Conservation (phyloP, 2,888 invertebrate species). For the Stomorhina lunata region DNA sequence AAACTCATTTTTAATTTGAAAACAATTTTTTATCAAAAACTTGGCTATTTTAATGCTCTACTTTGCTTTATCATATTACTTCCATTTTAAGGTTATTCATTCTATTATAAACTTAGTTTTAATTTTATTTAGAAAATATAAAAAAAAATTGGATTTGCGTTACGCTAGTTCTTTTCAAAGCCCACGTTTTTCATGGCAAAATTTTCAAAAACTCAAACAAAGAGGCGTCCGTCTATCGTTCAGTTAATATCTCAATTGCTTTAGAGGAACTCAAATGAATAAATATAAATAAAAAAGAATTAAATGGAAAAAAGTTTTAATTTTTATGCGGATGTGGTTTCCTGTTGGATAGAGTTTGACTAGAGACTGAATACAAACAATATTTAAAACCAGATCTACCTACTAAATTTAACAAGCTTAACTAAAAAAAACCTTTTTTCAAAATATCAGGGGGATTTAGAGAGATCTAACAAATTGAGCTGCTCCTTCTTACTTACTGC, state of each 20-base stretch:
- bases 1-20: too few species aligned
- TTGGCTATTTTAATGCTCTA: too few species aligned
- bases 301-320: slow-evolving; percentile 42
- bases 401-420: slow-evolving; percentile 15
- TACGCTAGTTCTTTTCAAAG: background rate
- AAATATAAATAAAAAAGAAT: slow-evolving; percentile 10
- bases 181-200: slow-evolving; percentile 41
- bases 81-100: too few species aligned
- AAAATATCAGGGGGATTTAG: background rate
- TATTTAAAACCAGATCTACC: slow-evolving; percentile 37
- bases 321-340: slow-evolving; percentile 65
- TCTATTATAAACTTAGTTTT: background rate
- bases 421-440: background rate
- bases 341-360: slow-evolving; percentile 50
- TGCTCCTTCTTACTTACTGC: background rate
- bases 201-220: slow-evolving; percentile 42
- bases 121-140: background rate
- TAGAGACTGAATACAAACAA: background rate
- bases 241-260: slow-evolving; percentile 51
- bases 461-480: background rate
- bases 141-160: slow-evolving; percentile 7
- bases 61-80: too few species aligned
- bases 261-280: slow-evolving; percentile 10
- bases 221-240: slow-evolving; percentile 46
- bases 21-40: too few species aligned